Conservation (phyloP, 2,888 invertebrate species). For the Hyles lineata region DNA sequence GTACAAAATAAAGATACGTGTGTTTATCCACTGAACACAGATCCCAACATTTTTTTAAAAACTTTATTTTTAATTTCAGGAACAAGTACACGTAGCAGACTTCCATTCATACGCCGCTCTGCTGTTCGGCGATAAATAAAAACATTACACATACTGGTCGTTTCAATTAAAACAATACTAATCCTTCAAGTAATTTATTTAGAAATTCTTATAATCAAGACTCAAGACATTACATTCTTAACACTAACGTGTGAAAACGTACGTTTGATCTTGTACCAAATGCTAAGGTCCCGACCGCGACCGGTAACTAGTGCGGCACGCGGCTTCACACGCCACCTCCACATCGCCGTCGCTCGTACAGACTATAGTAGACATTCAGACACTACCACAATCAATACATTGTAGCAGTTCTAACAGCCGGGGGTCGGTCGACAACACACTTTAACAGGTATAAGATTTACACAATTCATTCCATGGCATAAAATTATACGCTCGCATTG, state of each 20-base stretch:
- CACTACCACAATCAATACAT: background rate
- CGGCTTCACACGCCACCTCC: background rate
- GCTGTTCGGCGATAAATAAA: conserved; percentile 46
- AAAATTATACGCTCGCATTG: conserved; percentile 14
- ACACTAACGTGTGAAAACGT: conserved; percentile 61
- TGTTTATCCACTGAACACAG: no score
- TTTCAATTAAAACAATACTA: conserved; percentile 20
- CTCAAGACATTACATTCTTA: conserved; percentile 68
- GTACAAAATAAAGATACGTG: no score
- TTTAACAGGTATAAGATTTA: conserved; percentile 13
- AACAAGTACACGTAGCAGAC: conserved; percentile 88
- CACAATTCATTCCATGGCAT: conserved; percentile 22
- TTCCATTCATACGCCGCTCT: conserved; percentile 85
- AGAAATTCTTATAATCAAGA: conserved; percentile 66
- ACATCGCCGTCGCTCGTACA: background rate
- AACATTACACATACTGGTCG: background rate
- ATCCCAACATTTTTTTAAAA: background rate
- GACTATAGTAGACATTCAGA: background rate
- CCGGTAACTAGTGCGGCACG: background rate
- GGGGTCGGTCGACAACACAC: background rate
- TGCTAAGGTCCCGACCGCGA: background rate
- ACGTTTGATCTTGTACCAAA: conserved; percentile 22
- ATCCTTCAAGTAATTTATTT: conserved; percentile 63
- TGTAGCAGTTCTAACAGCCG: background rate
- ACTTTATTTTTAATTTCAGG: conserved; percentile 75